Base-by-base conservation (phyloP, 2,888 invertebrate species). In the Lasius platythorax region DNA sequence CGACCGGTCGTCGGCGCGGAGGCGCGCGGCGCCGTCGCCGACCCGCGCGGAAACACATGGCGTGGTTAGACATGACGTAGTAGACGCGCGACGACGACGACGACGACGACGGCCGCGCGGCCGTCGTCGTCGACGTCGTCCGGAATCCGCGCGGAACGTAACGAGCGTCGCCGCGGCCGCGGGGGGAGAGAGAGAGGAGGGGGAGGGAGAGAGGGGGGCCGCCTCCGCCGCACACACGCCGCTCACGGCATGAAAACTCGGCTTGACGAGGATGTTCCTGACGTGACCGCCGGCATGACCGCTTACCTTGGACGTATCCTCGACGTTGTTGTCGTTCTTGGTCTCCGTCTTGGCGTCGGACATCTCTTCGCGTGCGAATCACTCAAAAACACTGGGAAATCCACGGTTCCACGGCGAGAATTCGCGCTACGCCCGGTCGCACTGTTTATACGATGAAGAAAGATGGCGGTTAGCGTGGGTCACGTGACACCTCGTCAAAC, bases 381-480 rank as follows among this genome's bases (percentile, higher is more conserved):
- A 93, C 94, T 94, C 93, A 93, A 93, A 93, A 94, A 90, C 90
- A 90, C 90, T 85, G 87, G 89, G 86, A 89, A 89, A 95, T 94
- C 91, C 90, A 91, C 92, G 90, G 89, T 92, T 92, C 92, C 92
- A 92, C 92, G 91, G 91, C 92, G 92, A 92, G 92, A 93, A 94
- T 94, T 91, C 92, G 93, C 94, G 93, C 94, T 93, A 93, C 94
- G 94, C 95, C 95, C 96, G 96, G 96, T 95, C 95, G 95, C 93
- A 93, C 94, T 96, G 96, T 96, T 96, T 96, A 96, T 96, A 96
- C 95, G 94, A 93, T 93, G 92, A 95, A 95, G 95, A 95, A 95
- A 96, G 95, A 96, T 96, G 96, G 96, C 96, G 96, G 96, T 95
- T 95, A 96, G 96, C 96, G 96, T 96, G 95, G 96, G 96, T 96